Evolutionary conservation across 1,140 invertebrate genomes (phyloP).

Genomic region (Parasteatoda tepidariorum): DNA sequence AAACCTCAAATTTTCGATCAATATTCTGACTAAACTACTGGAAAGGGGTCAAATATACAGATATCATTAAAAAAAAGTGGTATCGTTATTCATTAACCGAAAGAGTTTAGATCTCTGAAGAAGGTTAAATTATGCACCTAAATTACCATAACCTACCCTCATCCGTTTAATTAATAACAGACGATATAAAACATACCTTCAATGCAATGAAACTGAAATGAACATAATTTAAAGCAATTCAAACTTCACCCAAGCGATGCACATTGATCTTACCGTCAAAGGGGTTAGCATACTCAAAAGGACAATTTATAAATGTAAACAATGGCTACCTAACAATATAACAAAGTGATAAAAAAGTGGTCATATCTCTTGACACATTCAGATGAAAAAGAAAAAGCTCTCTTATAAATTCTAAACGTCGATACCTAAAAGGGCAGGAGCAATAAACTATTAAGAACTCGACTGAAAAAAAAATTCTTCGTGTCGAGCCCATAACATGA

Average conservation of each 20-base stretch:
- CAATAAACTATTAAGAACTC: conserved; percentile 29
- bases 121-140: no score
- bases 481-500: conserved; percentile 28
- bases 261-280: neutral
- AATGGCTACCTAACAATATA: conserved; percentile 3
- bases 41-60: no score
- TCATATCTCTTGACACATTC: neutral
- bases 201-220: no score
- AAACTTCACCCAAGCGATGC: neutral
- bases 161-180: no score
- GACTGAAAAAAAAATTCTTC: neutral
- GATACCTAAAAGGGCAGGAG: neutral
- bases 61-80: no score
- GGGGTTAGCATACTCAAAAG: neutral
- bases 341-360: conserved; percentile 1
- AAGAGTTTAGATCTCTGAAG: no score
- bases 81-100: no score
- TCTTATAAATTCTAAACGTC: conserved; percentile 38
- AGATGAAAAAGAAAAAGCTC: conserved; percentile 1
- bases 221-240: no score
- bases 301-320: conserved; percentile 49
- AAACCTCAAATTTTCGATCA: no score
- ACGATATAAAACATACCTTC: no score
- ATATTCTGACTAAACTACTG: no score
- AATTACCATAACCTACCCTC: no score